Base-by-base conservation (phyloP, 2,888 invertebrate species). In the Pantelozetes paolii region DNA sequence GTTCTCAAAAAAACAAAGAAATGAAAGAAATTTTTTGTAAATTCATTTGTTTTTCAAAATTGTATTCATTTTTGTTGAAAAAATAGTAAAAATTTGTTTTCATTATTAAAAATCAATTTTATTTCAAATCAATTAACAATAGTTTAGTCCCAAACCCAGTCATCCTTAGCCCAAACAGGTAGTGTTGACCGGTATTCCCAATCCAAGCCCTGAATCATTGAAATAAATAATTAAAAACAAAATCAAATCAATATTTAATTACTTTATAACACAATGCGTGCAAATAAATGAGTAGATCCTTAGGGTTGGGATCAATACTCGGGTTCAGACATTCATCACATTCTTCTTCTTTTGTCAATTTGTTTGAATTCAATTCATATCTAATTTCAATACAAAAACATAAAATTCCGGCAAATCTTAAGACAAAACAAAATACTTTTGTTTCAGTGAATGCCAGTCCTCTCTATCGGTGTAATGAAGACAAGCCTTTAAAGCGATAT, bases 111-210 rank as follows among this genome's bases (percentile, higher is more conserved):
- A n/a, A n/a, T n/a, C n/a, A n/a, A n/a, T n/a, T n/a, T n/a, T n/a
- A n/a, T n/a, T n/a, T n/a, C n/a, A n/a, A n/a, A n/a, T n/a, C n/a
- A n/a, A n/a, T n/a, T n/a, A n/a, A n/a, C n/a, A n/a, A n/a, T 40
- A 64, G 6, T 15, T 64, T 69, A 73, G 28, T 73, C 69, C 23
- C 48, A 45, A 36, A 85, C 85, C 93, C 93, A 94, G 79, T 92
- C 90, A 71, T 89, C 87, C 81, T 86, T 86, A 48, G 96, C 95
- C 97, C 97, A 97, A 73, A 89, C 89, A 0, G 97, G 97, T 79
- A 95, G 85, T 81, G 90, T 89, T 1, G 94, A 94, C 84, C 92
- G 90, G 83, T 92, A 97, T 80, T 91, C 90, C 95, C 95, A 96
- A 69, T 91, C 94, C 74, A 93, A 92, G 45, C 95, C 95, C 92